Percentiles rank a stretch among this genome's conserved stretches.
phyloP scores from a whole-genome alignment of 2,888 invertebrate species.

The Anodontia alba region DNA sequence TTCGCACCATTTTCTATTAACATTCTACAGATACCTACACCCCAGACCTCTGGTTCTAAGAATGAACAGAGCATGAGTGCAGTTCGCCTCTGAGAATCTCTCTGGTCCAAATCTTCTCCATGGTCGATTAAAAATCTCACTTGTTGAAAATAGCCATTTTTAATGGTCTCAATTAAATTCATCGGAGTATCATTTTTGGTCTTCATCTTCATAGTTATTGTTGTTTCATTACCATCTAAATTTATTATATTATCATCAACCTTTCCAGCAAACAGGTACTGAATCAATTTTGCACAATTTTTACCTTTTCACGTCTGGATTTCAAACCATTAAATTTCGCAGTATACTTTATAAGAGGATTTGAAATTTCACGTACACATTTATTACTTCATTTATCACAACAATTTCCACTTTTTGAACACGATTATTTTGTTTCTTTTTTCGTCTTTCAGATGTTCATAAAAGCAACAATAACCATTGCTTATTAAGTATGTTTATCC shows the following conservation, averaged over 20 bases:
- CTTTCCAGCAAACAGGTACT: not conserved
- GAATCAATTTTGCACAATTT: too few relatives aligned
- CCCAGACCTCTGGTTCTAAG: slow-evolving; percentile 80
- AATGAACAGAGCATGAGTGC: slow-evolving; percentile 81
- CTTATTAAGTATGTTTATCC: too few relatives aligned
- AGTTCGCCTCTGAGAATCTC: slow-evolving; percentile 76
- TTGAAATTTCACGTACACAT: too few relatives aligned
- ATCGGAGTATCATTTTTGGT: slow-evolving; percentile 35
- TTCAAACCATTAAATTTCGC: too few relatives aligned
- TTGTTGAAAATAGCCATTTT: slow-evolving; percentile 81
- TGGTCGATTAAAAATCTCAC: slow-evolving; percentile 80
- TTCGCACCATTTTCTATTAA: slow-evolving; percentile 82
- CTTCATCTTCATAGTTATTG: slow-evolving; percentile 42
- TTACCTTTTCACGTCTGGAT: too few relatives aligned
- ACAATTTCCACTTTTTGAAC: too few relatives aligned
- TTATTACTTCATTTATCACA: too few relatives aligned
- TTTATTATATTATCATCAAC: not conserved
- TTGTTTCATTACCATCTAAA: not conserved
- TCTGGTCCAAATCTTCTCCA: slow-evolving; percentile 74
- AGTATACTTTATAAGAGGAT: too few relatives aligned
- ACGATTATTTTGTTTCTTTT: too few relatives aligned
- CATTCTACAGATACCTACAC: slow-evolving; percentile 79
- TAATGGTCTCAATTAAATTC: slow-evolving; percentile 74
- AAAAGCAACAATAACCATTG: too few relatives aligned
- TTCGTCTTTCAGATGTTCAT: too few relatives aligned